Percentiles rank a stretch among this genome's conserved stretches.
Conservation (phyloP, 2,797 vertebrate species). For the Alosa sapidissima region DNA sequence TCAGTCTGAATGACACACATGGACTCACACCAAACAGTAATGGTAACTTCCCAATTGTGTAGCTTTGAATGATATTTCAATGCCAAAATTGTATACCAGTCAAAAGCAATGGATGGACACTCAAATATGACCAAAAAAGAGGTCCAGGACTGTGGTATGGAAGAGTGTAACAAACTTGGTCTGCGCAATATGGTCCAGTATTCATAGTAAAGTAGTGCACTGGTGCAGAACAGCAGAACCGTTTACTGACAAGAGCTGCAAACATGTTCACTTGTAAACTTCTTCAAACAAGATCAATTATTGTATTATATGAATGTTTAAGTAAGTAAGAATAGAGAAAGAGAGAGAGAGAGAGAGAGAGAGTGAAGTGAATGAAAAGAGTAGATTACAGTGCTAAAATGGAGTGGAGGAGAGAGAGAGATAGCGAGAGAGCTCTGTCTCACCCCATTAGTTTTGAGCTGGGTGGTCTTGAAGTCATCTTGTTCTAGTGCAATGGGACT, state of each 20-base stretch:
- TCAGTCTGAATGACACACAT: not conserved
- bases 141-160: not conserved
- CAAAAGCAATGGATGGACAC: not conserved
- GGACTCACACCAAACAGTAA: too few relatives aligned
- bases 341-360: not conserved
- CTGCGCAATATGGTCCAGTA: not conserved
- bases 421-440: conserved; percentile 58
- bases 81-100: not conserved
- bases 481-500: conserved; percentile 87
- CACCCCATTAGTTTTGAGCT: conserved; percentile 88
- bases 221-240: not conserved
- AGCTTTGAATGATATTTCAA: not conserved
- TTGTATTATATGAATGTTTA: not conserved
- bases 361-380: not conserved
- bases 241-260: not conserved
- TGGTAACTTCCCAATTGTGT: too few relatives aligned
- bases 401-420: not conserved
- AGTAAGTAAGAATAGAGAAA: not conserved
- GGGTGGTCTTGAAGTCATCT: conserved; percentile 74
- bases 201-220: not conserved
- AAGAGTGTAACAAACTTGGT: not conserved
- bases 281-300: not conserved
- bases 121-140: not conserved
- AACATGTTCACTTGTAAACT: not conserved
- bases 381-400: not conserved